Evolutionary conservation across 2,888 invertebrate species (phyloP), one percentile per base, ranked within the genome.

Genomic region (Cephalotes varians): DNA sequence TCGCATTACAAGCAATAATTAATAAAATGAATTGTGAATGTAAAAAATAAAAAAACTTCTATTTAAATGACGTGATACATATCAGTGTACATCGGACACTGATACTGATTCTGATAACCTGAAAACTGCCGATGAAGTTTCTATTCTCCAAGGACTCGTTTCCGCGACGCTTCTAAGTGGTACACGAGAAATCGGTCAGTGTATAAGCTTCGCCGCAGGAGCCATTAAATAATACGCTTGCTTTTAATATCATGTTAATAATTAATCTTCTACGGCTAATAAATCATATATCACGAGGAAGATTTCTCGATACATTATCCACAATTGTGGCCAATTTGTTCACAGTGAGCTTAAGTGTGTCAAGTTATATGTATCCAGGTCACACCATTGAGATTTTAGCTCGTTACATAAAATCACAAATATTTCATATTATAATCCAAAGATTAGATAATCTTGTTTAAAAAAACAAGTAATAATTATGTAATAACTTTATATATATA

Each of bases 171-270:
- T 67, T 58, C 54, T 69, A 77, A 79, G 77, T 69, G 18, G 77
- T 47, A 69, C 67, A 56, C 34, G 56, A 56, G 77, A 79, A 69
- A 58, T 69, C 69, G 67, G 56, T 67, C 56, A 44, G 54, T 44
- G 31, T 64, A 44, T 44, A 67, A 67, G 54, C 65, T 77, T 31
- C n/a, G 6, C 56, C 15, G 21, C 25, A 44, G 44, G n/a, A 56
- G 31, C 25, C 28, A 7, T 40, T 65, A 65, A 56, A 31, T 77
- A 67, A 77, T 15, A 56, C 34, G 44, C 21, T 77, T 31, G 12
- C 37, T 21, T 67, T 67, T 56, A 67, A 77, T 44, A 67, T 18
- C 54, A 67, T 28, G 28, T 76, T 64, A 51, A 76, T 56, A 67
- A 77, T 56, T 21, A 44, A 77, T 77, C 31, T 40, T 51, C 28